A percentile compares a stretch with the other conserved stretches of the same genome.
Evolutionary conservation across 1,140 invertebrate genomes (phyloP).

Genomic region (Trigoniulus corallinus): DNA sequence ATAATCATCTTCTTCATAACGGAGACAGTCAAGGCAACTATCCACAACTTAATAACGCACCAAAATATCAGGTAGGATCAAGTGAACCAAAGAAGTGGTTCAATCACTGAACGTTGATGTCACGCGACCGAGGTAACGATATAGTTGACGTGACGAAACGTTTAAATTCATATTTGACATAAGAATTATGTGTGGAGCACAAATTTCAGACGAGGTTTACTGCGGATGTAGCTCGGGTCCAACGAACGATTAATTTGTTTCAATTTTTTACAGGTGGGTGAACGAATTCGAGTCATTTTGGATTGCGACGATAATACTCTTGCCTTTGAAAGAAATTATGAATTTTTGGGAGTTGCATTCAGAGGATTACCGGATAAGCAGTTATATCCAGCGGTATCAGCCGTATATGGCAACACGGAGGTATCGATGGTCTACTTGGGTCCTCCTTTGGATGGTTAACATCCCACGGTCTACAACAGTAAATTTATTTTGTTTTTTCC

Average conservation of each 20-base stretch:
- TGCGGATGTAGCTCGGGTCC: too few relatives aligned
- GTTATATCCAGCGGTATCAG: constrained; percentile 89
- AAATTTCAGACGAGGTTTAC: too few relatives aligned
- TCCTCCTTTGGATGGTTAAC: constrained; percentile 79
- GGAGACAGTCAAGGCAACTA: constrained; percentile 90
- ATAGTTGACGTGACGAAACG: too few relatives aligned
- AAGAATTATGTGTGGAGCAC: too few relatives aligned
- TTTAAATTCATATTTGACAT: too few relatives aligned
- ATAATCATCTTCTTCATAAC: constrained; percentile 93
- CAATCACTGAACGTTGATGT: too few relatives aligned
- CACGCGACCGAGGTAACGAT: too few relatives aligned
- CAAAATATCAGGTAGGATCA: constrained; percentile 93
- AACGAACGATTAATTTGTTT: too few relatives aligned
- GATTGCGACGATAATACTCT: constrained; percentile 94
- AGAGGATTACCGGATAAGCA: constrained; percentile 82
- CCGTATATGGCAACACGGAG: constrained; percentile 97
- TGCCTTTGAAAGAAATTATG: constrained; percentile 96
- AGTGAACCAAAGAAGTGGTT: too few relatives aligned
- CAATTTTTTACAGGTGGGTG: constrained; percentile 61
- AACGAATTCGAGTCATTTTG: constrained; percentile 87
- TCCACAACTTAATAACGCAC: constrained; percentile 88
- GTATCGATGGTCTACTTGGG: constrained; percentile 99
- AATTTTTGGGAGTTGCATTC: constrained; percentile 96
- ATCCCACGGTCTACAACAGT: too few relatives aligned
- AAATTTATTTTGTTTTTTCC: too few relatives aligned